Evolutionary conservation across 2,888 invertebrate species (phyloP).

Genomic region (Nysson spinosus): DNA sequence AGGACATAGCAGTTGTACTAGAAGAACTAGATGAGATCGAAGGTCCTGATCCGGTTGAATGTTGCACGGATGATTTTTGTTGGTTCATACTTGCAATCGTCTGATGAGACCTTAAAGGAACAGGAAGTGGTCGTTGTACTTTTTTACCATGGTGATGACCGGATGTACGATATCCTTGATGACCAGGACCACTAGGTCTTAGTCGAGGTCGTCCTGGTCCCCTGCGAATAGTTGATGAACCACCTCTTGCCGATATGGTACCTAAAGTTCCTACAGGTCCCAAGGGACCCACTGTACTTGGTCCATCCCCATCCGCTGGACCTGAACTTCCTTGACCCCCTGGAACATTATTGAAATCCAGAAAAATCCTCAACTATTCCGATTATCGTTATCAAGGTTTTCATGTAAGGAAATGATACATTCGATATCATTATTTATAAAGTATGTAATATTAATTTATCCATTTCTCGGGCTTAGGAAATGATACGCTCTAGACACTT

Average conservation of each 20-base stretch:
- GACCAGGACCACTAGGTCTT: conserved; percentile 82
- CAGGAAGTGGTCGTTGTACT: conserved; percentile 70
- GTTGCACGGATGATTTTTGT: conserved; percentile 52
- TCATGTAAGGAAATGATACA: no score
- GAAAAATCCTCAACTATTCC: no score
- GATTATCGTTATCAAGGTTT: no score
- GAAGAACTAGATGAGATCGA: conserved; percentile 47
- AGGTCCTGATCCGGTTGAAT: conserved; percentile 29
- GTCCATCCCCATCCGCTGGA: conserved; percentile 68
- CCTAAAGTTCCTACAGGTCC: conserved; percentile 62
- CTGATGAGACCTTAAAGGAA: conserved; percentile 73
- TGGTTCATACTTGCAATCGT: conserved; percentile 49
- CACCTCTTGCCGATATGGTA: conserved; percentile 58
- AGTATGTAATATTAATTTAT: no score
- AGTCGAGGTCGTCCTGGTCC: conserved; percentile 85
- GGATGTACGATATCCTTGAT: conserved; percentile 82
- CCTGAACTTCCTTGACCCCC: conserved; percentile 53
- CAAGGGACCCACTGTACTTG: conserved; percentile 67
- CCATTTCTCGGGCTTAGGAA: no score
- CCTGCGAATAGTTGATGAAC: conserved; percentile 77
- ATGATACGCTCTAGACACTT: conserved; percentile 1
- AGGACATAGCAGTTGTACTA: conserved; percentile 31
- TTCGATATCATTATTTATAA: no score
- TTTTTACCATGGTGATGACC: conserved; percentile 63
- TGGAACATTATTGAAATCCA: no score